These are phyloP conservation scores for Graphium colonna DNA, from an alignment of 2,888 invertebrate species.

Conservation along the genomic window DNA sequence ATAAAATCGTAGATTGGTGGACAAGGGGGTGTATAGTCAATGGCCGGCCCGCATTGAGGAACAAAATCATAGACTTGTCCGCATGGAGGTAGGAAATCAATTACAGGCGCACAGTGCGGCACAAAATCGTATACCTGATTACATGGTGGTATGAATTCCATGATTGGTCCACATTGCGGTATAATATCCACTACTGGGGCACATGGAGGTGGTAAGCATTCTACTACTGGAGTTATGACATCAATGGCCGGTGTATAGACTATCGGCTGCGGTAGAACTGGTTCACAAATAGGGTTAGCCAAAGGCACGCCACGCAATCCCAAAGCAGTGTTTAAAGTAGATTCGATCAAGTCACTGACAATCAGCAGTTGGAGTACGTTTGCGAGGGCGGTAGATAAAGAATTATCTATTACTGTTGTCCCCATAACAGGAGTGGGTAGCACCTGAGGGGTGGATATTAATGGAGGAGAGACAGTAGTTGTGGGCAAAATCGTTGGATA, in stretches of 20 bases:
- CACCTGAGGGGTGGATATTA: constrained; percentile 25
- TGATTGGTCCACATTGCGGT: constrained; percentile 1
- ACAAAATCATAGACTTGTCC: constrained; percentile 4
- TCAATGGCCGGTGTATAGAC: constrained; percentile 21
- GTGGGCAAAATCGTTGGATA: constrained; percentile 24
- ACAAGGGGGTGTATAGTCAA: constrained; percentile 10
- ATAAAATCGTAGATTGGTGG: constrained; percentile 7
- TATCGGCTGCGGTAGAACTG: constrained; percentile 11
- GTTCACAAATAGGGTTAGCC: constrained; percentile 20
- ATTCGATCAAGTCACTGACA: constrained; percentile 50
- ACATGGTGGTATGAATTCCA: constrained; percentile 6
- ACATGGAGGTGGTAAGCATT: constrained; percentile 15
- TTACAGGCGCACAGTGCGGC: not conserved
- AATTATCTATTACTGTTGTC: constrained; percentile 51
- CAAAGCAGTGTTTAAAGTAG: constrained; percentile 24
- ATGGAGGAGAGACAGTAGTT: constrained; percentile 15
- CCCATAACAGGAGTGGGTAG: constrained; percentile 26
- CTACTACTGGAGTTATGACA: constrained; percentile 22
- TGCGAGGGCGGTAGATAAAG: constrained; percentile 51
- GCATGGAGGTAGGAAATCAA: constrained; percentile 10
- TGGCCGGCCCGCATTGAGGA: not conserved
- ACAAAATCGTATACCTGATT: constrained; percentile 1
- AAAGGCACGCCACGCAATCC: constrained; percentile 12
- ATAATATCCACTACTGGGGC: constrained; percentile 6
- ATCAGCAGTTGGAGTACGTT: constrained; percentile 56